phyloP scores from a whole-genome alignment of 2,888 invertebrate species.

The Callosobruchus maculatus region DNA sequence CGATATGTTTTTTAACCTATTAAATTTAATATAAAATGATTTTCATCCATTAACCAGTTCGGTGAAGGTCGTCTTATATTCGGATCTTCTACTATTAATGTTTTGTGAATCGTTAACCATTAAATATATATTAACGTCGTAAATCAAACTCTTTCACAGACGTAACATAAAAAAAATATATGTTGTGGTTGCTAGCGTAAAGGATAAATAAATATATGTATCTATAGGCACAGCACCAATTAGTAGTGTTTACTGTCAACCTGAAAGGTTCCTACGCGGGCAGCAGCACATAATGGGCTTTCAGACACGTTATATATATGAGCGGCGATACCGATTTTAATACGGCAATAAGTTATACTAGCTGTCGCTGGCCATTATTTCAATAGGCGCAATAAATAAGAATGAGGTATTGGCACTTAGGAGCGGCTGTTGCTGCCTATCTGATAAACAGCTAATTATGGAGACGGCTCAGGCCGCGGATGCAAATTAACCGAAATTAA shows the following conservation, averaged over 20 bases:
- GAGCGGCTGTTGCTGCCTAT: conserved; percentile 46
- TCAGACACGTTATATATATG: neutral
- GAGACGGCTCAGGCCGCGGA: conserved; percentile 28
- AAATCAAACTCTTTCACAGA: too few relatives aligned
- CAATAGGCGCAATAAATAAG: conserved; percentile 39
- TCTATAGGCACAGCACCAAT: too few relatives aligned
- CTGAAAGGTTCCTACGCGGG: neutral
- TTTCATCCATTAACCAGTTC: too few relatives aligned
- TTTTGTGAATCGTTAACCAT: too few relatives aligned
- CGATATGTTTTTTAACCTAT: too few relatives aligned
- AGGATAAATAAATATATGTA: too few relatives aligned
- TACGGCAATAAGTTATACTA: neutral
- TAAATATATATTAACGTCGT: too few relatives aligned
- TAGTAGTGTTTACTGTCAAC: neutral
- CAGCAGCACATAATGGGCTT: neutral
- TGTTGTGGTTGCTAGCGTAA: too few relatives aligned
- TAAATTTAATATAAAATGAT: too few relatives aligned
- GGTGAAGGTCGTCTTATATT: too few relatives aligned
- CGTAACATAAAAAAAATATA: too few relatives aligned
- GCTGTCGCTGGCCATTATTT: neutral
- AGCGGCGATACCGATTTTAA: neutral
- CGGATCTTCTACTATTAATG: too few relatives aligned
- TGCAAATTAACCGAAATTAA: conserved; percentile 38
- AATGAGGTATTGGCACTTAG: conserved; percentile 45
- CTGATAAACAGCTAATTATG: conserved; percentile 40